Base-by-base conservation (phyloP, 1,140 invertebrate genomes). In the Araneus ventricosus region DNA sequence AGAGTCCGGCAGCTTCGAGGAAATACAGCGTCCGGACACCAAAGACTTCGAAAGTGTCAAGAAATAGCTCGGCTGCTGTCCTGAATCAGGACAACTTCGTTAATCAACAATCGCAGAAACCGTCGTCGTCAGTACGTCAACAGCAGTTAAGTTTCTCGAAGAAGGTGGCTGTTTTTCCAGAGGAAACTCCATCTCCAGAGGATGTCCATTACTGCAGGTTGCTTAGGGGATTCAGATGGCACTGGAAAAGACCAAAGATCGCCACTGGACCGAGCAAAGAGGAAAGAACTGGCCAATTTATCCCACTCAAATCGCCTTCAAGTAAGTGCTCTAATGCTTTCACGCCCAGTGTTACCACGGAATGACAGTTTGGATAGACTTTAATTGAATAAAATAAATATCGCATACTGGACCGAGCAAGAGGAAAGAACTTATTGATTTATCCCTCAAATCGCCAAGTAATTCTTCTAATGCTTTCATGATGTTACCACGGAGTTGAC, bases 101-200 rank as follows among this genome's bases (percentile, higher is more conserved):
- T 0, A 80, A 84, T 2, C 61, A 45, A 17, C 52, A 41, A 4
- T n/a, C 27, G 22, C 67, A 24, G 30, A 87, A 93, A 52, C 7
- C n/a, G 30, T 45, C 91, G 20, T 57, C 82, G 24, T 80, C 75
- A 2, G 22, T 34, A 4, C 84, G 70, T 4, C 85, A 93, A 30
- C 85, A 87, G 85, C 86, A 93, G 85, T n/a, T 93, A 6, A 89
- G 87, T 30, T 93, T 93, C 34, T 89, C 92, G 1, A 93, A 93
- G 6, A 93, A 63, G 37, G 92, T 89, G 3, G 70, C 92, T 67
- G 92, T 93, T 17, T 93, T 93, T 27, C 6, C 59, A 52, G 90
- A 59, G 6, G 61, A 88, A 5, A 34, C 41, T 27, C 7, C 17
- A 22, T 7, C n/a, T 52, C 75, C 10, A 14, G 87, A 82, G 45